These are phyloP conservation scores for Nudaria mundana DNA, from an alignment of 2,888 invertebrate species.

Conservation along the genomic window DNA sequence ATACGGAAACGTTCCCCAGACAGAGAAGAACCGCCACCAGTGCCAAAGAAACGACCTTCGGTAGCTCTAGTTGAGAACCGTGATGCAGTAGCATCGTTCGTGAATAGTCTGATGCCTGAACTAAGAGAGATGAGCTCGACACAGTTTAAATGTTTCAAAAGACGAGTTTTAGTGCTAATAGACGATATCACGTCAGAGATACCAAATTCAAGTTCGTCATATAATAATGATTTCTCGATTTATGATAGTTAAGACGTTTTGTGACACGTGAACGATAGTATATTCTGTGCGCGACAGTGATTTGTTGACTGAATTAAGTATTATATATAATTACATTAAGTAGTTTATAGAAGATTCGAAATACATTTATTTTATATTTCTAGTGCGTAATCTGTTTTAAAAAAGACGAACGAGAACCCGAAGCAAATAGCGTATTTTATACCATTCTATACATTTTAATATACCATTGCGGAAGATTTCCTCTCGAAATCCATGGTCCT, in stretches of 20 bases:
- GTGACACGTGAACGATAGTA: background rate
- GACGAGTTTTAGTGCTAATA: slow-evolving; percentile 30
- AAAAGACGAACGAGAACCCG: no score
- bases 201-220: slow-evolving; percentile 7
- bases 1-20: slow-evolving; percentile 2
- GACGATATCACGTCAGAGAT: slow-evolving; percentile 25
- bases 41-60: background rate
- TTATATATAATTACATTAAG: background rate
- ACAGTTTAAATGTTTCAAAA: slow-evolving; percentile 37
- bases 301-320: no score
- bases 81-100: slow-evolving; percentile 23
- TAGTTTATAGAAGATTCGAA: background rate
- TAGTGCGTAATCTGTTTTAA: no score
- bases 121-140: slow-evolving; percentile 31
- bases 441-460: no score
- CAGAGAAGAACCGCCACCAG: slow-evolving; percentile 1
- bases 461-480: no score
- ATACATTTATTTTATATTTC: no score
- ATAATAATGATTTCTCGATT: slow-evolving; percentile 11
- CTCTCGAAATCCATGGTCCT: no score
- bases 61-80: background rate
- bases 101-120: slow-evolving; percentile 36
- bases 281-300: background rate
- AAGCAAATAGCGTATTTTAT: no score
- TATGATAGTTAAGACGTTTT: background rate